Percentiles rank a stretch among this genome's conserved stretches.
phyloP scores from a whole-genome alignment of 2,113 vertebrate species.

The Pseudonaja textilis region DNA sequence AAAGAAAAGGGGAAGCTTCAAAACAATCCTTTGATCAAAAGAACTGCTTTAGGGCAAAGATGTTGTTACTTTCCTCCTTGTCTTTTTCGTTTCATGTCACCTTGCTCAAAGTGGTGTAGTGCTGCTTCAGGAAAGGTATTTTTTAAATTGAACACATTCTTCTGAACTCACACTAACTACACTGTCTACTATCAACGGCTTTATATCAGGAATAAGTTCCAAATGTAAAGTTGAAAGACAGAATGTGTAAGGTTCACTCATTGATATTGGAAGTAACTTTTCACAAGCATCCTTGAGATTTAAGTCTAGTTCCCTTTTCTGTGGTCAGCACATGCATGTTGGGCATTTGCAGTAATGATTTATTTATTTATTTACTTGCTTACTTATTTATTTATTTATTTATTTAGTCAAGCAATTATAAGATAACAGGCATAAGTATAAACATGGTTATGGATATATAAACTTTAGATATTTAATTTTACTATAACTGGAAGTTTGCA shows the following conservation, averaged over 20 bases:
- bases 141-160: constrained; percentile 7
- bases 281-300: not conserved
- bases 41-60: not conserved
- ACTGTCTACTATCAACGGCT: not conserved
- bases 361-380: too few relatives aligned
- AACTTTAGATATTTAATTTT: rapidly evolving
- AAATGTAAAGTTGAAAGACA: rapidly evolving
- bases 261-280: rapidly evolving
- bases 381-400: too few relatives aligned
- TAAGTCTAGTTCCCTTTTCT: not conserved
- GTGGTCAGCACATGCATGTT: rapidly evolving
- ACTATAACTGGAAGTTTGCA: rapidly evolving
- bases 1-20: not conserved
- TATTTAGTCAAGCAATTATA: too few relatives aligned
- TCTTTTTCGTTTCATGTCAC: not conserved
- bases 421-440: too few relatives aligned
- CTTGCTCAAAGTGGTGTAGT: constrained; percentile 13
- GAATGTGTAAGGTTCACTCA: not conserved
- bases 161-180: not conserved
- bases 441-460: too few relatives aligned
- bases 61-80: constrained; percentile 16
- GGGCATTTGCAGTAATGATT: not conserved
- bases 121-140: not conserved
- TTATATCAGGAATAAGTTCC: rapidly evolving
- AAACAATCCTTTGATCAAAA: constrained; percentile 19